A percentile compares a stretch with the other conserved stretches of the same genome.
These are phyloP conservation scores for Erinaceus europaeus DNA, from an alignment of 2,113 vertebrate genomes.

Conservation along the genomic window DNA sequence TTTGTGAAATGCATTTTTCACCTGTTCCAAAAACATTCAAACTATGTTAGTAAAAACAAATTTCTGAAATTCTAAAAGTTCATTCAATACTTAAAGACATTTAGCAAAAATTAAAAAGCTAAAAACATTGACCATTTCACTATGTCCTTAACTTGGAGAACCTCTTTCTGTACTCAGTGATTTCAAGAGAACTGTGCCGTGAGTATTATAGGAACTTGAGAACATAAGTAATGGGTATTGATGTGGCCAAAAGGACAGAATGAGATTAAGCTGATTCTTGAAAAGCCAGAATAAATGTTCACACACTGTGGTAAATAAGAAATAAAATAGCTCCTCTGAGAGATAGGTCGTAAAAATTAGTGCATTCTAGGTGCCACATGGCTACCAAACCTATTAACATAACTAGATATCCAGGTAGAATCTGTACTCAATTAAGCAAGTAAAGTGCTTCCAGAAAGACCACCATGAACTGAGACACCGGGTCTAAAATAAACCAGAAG, in stretches of 20 bases:
- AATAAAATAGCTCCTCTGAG: background rate
- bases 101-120: background rate
- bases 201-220: background rate
- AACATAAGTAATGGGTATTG: fast-evolving
- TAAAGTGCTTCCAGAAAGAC: background rate
- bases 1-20: slow-evolving; percentile 62
- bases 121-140: background rate
- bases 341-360: background rate
- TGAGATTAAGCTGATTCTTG: background rate
- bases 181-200: background rate
- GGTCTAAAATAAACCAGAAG: background rate
- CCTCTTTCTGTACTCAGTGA: background rate
- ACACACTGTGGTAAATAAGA: background rate
- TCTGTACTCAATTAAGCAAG: background rate
- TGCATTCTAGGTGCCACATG: background rate
- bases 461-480: background rate
- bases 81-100: background rate
- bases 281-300: background rate
- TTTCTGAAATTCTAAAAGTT: slow-evolving; percentile 22
- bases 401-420: background rate
- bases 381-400: background rate
- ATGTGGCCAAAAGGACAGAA: background rate
- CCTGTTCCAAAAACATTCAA: slow-evolving; percentile 64
- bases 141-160: background rate
- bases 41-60: slow-evolving; percentile 11